Evolutionary conservation across 2,888 invertebrate genomes (phyloP).

Genomic region (Dynastes tityus): DNA sequence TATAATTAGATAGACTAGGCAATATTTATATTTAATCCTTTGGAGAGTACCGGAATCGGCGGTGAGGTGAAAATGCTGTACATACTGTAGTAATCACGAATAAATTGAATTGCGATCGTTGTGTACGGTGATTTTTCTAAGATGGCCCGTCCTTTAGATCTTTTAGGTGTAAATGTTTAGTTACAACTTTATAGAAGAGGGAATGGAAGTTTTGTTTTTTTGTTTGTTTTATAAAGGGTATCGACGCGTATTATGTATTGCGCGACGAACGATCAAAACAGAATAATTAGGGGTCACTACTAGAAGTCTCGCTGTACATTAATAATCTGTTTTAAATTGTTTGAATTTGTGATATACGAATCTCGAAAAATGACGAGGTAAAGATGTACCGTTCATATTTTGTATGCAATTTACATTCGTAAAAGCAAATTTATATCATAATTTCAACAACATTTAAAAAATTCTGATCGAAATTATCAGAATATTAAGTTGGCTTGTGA

Average conservation of each 20-base stretch:
- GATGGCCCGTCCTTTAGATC: no score
- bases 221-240: no score
- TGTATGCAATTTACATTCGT: not conserved
- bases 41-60: not conserved
- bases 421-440: constrained; percentile 1
- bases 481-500: constrained; percentile 22
- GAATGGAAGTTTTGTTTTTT: no score
- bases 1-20: constrained; percentile 27
- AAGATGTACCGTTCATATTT: constrained; percentile 1
- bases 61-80: constrained; percentile 21
- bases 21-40: constrained; percentile 44
- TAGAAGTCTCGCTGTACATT: no score
- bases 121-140: no score
- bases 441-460: not conserved
- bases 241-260: no score
- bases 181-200: no score
- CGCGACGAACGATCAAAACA: not conserved
- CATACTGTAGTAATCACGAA: constrained; percentile 16
- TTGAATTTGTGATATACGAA: constrained; percentile 39
- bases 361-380: constrained; percentile 13
- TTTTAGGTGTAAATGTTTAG: no score
- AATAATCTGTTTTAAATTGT: not conserved
- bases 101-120: constrained; percentile 17
- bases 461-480: not conserved
- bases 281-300: not conserved